Conservation (phyloP, 2,888 invertebrate species). For the Masnerella sp. region DNA sequence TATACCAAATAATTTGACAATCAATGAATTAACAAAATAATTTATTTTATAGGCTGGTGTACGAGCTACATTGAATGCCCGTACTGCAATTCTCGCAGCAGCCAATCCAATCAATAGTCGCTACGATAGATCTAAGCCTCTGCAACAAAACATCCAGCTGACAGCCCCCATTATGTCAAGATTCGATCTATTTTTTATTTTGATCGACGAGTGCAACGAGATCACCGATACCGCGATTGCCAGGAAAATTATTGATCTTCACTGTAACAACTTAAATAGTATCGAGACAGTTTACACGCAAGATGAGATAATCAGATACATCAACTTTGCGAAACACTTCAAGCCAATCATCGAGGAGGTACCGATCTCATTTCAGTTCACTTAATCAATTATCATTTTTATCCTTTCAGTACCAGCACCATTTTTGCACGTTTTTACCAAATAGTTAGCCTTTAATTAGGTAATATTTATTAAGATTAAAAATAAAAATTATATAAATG, state of each 20-base stretch:
- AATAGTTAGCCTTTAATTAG: no score
- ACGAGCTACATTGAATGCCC: constrained; percentile 96
- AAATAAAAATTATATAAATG: no score
- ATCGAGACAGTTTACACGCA: constrained; percentile 90
- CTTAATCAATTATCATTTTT: no score
- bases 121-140: constrained; percentile 94
- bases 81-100: constrained; percentile 98
- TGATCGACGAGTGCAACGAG: constrained; percentile 97
- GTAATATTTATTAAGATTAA: no score
- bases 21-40: constrained; percentile 3
- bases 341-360: constrained; percentile 91
- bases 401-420: no score
- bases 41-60: constrained; percentile 87
- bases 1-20: no score
- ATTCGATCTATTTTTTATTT: constrained; percentile 98
- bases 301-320: constrained; percentile 95
- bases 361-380: neutral
- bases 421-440: no score
- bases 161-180: constrained; percentile 99
- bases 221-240: constrained; percentile 98
- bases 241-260: constrained; percentile 95
- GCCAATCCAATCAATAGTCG: constrained; percentile 99
- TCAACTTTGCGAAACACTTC: constrained; percentile 97
- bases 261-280: constrained; percentile 89
- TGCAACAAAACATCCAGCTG: constrained; percentile 95